Base-by-base conservation (phyloP, 2,113 vertebrate species). In the Eclectus roratus region DNA sequence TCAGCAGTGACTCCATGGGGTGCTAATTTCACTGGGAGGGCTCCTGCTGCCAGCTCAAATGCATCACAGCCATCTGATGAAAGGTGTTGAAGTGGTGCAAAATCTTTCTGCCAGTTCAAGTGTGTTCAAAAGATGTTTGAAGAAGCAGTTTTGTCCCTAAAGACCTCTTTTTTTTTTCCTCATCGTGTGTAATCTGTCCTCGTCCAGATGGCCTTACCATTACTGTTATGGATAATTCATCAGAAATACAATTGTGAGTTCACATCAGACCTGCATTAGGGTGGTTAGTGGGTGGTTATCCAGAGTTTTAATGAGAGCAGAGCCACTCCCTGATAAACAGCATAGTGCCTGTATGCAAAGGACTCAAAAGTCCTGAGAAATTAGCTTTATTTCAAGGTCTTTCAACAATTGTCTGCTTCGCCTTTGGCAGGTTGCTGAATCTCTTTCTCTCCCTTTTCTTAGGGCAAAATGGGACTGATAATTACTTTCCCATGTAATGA, bases 91-190 rank as follows among this genome's bases (percentile, higher is more conserved):
- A 80, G 47, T 73, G 60, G 37, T 74, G 80, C 37, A 91, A 95
- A 94, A 83, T 55, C 88, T 78, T 93, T 86, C 80, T 94, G 82
- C 49, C 91, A 88, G 77, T 88, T 93, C 91, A 86, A 88, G 56
- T 78, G 52, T 78, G 66, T 47, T 80, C 43, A 88, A 80, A 82
- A 61, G 43, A 80, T 31, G 10, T 64, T 46, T 64, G 50, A 84
- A 94, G 55, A 28, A 90, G 39, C 39, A 17, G 18, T 46, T 85
- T 72, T 87, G 39, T 55, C 46, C 64, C 55, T 53, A 55, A 63
- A 86, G 50, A 46, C 24, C 70, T 39, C 66, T 39, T 50, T n/a
- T 50, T 53, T 8, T 33, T 15, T 5, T 2, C 13, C 19, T 35
- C 4, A 16, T 56, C 6, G 52, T 27, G 24, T 89, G 58, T 39